These are phyloP conservation scores for Mycogona germanica DNA, from an alignment of 2,888 invertebrate species.

Conservation along the genomic window DNA sequence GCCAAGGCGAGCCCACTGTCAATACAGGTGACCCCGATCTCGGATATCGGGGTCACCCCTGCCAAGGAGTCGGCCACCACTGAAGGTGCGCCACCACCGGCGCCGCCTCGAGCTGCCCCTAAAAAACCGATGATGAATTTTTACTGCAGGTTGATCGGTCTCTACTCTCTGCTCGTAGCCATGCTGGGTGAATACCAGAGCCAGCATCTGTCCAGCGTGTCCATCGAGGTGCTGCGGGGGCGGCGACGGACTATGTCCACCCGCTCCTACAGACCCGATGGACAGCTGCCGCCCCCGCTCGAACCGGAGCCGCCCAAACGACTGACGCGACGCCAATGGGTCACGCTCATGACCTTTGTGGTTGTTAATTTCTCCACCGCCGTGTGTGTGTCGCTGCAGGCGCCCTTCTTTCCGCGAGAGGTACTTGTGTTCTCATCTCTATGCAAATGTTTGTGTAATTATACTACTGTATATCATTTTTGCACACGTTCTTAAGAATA, in stretches of 20 bases:
- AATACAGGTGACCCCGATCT: too few species aligned
- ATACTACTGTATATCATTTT: too few species aligned
- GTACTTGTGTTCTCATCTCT: conserved; percentile 39
- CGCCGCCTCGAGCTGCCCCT: too few species aligned
- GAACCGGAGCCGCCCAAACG: conserved; percentile 6
- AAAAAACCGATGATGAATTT: too few species aligned
- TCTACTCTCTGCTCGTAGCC: too few species aligned
- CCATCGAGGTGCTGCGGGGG: conserved; percentile 15
- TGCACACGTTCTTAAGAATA: too few species aligned
- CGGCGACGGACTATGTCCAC: conserved; percentile 11
- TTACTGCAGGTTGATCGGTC: too few species aligned
- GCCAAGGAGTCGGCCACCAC: too few species aligned
- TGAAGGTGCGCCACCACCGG: too few species aligned
- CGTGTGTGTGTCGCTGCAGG: conserved; percentile 69
- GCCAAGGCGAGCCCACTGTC: too few species aligned
- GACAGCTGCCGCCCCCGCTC: conserved; percentile 12
- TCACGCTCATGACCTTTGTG: conserved; percentile 61
- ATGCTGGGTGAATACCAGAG: conserved; percentile 18
- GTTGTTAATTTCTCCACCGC: conserved; percentile 74
- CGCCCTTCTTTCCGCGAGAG: conserved; percentile 74
- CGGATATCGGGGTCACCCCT: too few species aligned
- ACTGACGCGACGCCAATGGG: conserved; percentile 45
- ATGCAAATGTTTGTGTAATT: neutral
- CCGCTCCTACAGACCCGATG: conserved; percentile 8
- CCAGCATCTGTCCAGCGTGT: conserved; percentile 17